Conservation (phyloP, 2,888 invertebrate species). For the Drosophila mimetica region DNA sequence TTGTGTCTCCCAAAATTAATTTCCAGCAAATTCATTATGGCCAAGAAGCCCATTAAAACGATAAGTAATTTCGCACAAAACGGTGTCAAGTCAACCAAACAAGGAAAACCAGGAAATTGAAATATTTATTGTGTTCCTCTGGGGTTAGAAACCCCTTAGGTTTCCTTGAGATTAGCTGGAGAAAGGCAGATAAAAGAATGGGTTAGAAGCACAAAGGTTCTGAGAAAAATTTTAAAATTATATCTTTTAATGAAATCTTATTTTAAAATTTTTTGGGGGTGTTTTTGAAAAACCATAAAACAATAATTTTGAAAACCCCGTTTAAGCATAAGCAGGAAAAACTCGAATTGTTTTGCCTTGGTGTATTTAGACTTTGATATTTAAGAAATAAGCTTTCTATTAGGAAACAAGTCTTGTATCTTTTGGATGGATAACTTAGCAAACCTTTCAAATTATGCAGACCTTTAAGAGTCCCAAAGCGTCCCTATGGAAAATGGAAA, state of each 20-base stretch:
- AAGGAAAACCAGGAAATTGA: slow-evolving; percentile 63
- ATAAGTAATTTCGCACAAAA: slow-evolving; percentile 70
- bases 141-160: slow-evolving; percentile 1
- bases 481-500: slow-evolving; percentile 9
- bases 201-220: slow-evolving; percentile 1
- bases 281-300: not conserved
- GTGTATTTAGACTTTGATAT: not conserved
- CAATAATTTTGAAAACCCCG: not conserved
- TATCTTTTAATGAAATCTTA: slow-evolving; percentile 24
- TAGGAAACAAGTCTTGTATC: too few relatives aligned
- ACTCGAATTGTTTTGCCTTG: too few relatives aligned
- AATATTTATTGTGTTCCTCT: slow-evolving; percentile 55
- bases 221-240: not conserved
- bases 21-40: slow-evolving; percentile 73
- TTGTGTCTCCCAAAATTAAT: slow-evolving; percentile 62
- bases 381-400: not conserved
- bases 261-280: not conserved
- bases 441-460: not conserved
- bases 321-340: not conserved
- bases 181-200: not conserved
- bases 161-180: not conserved
- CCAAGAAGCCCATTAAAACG: slow-evolving; percentile 64
- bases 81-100: slow-evolving; percentile 68
- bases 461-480: not conserved
- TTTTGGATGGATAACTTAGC: not conserved